Base-by-base conservation (phyloP, 2,113 vertebrate species). In the Aldabrachelys gigantea region DNA sequence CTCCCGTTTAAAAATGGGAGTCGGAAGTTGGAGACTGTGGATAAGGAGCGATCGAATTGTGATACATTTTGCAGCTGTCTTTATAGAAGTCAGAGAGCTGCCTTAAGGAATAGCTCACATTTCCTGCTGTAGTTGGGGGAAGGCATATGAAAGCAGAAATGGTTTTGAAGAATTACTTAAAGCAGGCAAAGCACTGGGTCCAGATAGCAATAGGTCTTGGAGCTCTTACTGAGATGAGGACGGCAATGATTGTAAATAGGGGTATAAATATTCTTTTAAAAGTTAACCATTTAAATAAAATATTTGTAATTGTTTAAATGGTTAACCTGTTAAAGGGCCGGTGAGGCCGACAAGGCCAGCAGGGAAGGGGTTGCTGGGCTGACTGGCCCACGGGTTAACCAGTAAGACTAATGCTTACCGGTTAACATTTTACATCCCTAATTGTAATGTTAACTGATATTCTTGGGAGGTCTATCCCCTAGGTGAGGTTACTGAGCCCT, bases 41-140 rank as follows among this genome's bases (percentile, higher is more conserved):
- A 7, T 44, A 11, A 44, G 76, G 72, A 56, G 8, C 6, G 72
- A 49, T 49, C 4, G 19, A 22, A 52, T 25, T 41, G 88, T 72
- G 87, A 50, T 78, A 12, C 1, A 79, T 80, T n/a, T 80, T 65
- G 89, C 88, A 80, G 95, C 93, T 88, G 87, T 44, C 29, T 54
- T 12, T 78, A 85, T 41, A 83, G 89, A 82, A 89, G 93, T 91
- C 80, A 72, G 49, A 41, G 87, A 22, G 8, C 80, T 21, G 13
- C 84, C 84, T 56, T 12, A 2, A 19, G 93, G 82, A 24, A 52
- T 54, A 31, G 90, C 87, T 72, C 59, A 4, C 4, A 5, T 89
- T 93, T 84, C 93, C 62, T 87, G 57, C 57, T 10, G 7, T 9
- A 41, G 81, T 21, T 10, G n/a, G 76, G 57, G 47, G 85, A 19